Evolutionary conservation across 2,888 invertebrate species (phyloP), one percentile per base, ranked within the genome.

Genomic region (Drosophila histrio): DNA sequence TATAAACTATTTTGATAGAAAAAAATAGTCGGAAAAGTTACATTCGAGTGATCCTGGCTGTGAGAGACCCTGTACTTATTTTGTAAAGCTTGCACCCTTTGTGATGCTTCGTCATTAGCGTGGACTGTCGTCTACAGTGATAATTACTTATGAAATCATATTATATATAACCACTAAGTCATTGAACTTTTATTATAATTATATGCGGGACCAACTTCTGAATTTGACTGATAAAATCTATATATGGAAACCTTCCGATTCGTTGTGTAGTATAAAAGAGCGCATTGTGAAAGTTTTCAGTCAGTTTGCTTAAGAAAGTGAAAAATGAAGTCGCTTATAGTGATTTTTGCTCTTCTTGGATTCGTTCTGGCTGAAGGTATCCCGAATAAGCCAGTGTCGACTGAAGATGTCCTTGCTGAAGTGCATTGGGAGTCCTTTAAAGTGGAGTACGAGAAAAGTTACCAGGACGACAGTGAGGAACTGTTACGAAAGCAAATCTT

Each of bases 371-470:
- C 17, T 9, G 17, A 36, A 11, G 30, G n/a, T 30, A 4, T 11
- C n/a, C 3, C n/a, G n/a, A 11, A 2, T 30, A 30, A 30, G 7
- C 2, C 0, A 19, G 4, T 13, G n/a, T 13, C 13, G 13, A 5
- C n/a, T 32, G 30, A 11, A 3, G 44, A 26, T 7, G 5, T 15
- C 0, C 8, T 26, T 39, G 2, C 41, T 1, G 50, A 54, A 4
- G 22, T 3, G n/a, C 38, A 72, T 7, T 72, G 67, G 58, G 17
- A 52, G 8, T 17, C 62, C 34, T 61, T 56, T 26, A 72, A 63
- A 15, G 0, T 21, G 17, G n/a, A 47, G 2, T 34, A 67, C 26
- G 9, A 8, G 0, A 72, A 39, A 7, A 43, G 1, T 17, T 68
- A 60, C 7, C 9, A 8, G 6, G 17, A 39, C 7, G 8, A 32